phyloP scores from a whole-genome alignment of 2,888 invertebrate species.

The Tinea pellionella region DNA sequence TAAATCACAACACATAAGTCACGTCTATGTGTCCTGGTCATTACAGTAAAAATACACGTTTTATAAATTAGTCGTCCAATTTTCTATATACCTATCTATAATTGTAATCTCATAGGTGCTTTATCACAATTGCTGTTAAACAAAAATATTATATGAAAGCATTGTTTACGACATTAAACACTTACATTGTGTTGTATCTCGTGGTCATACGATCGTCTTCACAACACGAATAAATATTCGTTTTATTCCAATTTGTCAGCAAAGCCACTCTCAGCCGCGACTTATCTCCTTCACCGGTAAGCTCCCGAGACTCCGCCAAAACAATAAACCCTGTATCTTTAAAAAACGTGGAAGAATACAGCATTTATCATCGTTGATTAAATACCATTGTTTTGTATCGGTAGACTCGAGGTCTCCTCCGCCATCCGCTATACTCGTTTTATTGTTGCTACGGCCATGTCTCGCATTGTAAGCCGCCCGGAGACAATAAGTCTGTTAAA shows the following conservation, averaged over 20 bases:
- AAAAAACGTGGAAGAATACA: slow-evolving; percentile 67
- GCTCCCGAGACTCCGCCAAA: slow-evolving; percentile 68
- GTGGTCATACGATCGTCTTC: slow-evolving; percentile 21
- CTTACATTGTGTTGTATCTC: not conserved
- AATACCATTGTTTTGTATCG: slow-evolving; percentile 70
- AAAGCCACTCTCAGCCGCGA: slow-evolving; percentile 65
- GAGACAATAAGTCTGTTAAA: slow-evolving; percentile 71
- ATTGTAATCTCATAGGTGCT: too few species aligned
- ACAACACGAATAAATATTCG: slow-evolving; percentile 64
- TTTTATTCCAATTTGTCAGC: slow-evolving; percentile 71
- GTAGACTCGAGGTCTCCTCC: slow-evolving; percentile 52
- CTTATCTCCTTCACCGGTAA: slow-evolving; percentile 65
- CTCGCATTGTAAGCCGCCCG: slow-evolving; percentile 57
- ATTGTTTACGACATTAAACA: not conserved
- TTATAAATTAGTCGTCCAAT: too few species aligned
- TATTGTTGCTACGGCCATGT: slow-evolving; percentile 36
- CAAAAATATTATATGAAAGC: too few species aligned
- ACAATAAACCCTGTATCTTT: slow-evolving; percentile 63
- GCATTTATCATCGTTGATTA: slow-evolving; percentile 70
- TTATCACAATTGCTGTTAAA: too few species aligned
- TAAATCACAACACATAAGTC: too few species aligned
- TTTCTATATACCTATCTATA: too few species aligned
- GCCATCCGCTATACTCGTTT: slow-evolving; percentile 52
- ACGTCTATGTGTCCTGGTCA: too few species aligned
- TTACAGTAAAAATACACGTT: too few species aligned